phyloP scores from a whole-genome alignment of 2,797 vertebrate genomes.

The Phrynocephalus guinanensis region DNA sequence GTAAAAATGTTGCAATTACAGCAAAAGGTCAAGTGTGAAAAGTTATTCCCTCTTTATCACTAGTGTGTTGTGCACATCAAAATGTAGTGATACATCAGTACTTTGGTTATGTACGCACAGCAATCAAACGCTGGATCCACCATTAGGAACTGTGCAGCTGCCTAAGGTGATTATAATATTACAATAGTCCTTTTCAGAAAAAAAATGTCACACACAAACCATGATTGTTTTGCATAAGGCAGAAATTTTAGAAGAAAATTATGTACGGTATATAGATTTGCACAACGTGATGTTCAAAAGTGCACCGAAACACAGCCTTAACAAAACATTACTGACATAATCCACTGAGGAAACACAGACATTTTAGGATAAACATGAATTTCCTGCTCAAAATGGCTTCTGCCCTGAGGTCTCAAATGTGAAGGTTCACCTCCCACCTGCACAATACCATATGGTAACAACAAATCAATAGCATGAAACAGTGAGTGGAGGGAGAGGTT shows the following conservation, averaged over 20 bases:
- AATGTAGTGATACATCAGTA: not conserved
- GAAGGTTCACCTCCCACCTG: too few relatives aligned
- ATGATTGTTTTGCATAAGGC: not conserved
- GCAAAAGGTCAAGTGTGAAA: not conserved
- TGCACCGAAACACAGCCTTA: not conserved
- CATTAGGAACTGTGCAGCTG: not conserved
- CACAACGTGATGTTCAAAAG: too few relatives aligned
- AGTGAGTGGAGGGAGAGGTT: too few relatives aligned
- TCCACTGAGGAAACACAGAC: too few relatives aligned
- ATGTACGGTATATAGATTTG: not conserved
- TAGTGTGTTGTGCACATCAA: not conserved
- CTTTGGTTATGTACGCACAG: not conserved
- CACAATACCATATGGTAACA: too few relatives aligned
- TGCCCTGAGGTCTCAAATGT: too few relatives aligned
- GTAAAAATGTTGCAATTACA: not conserved
- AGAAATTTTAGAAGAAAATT: not conserved
- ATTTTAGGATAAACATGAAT: too few relatives aligned
- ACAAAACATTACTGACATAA: too few relatives aligned
- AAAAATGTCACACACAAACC: not conserved
- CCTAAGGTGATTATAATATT: not conserved
- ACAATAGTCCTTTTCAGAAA: not conserved
- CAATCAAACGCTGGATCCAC: not conserved
- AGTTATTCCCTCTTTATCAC: not conserved
- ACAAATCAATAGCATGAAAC: too few relatives aligned
- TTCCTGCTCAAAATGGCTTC: too few relatives aligned